Conservation (phyloP, 2,797 vertebrate genomes). For the Lophius americanus region DNA sequence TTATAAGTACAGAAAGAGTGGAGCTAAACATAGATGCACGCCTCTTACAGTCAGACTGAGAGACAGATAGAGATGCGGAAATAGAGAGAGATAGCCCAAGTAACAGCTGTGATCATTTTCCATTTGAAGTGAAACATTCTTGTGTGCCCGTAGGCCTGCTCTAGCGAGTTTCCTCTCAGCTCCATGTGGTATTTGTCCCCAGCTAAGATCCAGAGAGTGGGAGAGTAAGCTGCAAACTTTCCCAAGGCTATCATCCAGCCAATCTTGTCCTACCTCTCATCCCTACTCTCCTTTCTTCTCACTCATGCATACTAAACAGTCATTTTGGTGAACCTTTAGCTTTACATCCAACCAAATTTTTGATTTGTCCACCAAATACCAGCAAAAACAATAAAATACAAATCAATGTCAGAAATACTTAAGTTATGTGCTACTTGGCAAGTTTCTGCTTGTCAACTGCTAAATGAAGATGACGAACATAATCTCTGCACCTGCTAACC, state of each 20-base stretch:
- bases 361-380: no score
- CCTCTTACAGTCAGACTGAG: slow-evolving; percentile 50
- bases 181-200: slow-evolving; percentile 86
- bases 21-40: slow-evolving; percentile 44
- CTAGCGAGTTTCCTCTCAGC: slow-evolving; percentile 81
- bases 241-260: slow-evolving; percentile 85
- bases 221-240: slow-evolving; percentile 84
- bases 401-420: no score
- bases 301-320: background rate
- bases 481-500: no score
- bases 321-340: no score
- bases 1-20: slow-evolving; percentile 45
- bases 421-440: no score
- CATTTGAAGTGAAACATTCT: slow-evolving; percentile 85
- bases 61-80: slow-evolving; percentile 57
- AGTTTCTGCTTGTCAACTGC: no score
- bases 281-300: slow-evolving; percentile 35
- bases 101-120: slow-evolving; percentile 82
- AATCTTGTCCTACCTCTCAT: slow-evolving; percentile 58
- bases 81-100: slow-evolving; percentile 64
- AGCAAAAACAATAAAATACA: no score
- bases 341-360: no score
- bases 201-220: slow-evolving; percentile 81
- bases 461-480: no score
- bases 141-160: slow-evolving; percentile 74